These are phyloP conservation scores for Ibycter americanus DNA, from an alignment of 2,797 vertebrate species.

Conservation along the genomic window DNA sequence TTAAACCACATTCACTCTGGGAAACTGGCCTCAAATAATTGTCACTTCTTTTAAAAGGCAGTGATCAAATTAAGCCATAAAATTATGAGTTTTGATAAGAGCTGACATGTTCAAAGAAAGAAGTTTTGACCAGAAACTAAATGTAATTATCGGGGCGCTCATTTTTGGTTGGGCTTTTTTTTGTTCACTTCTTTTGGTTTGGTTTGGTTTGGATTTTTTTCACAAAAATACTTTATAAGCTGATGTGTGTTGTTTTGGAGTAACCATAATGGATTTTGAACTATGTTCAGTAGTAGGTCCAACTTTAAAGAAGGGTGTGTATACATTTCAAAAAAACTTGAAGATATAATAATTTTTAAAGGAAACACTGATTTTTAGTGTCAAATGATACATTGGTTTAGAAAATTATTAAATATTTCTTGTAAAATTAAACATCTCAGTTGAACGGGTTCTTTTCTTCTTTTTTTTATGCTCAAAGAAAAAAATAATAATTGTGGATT, in stretches of 20 bases:
- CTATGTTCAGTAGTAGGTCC: neutral
- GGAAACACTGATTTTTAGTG: neutral
- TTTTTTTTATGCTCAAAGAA: neutral
- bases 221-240: neutral
- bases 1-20: neutral
- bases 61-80: neutral
- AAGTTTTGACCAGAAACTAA: neutral
- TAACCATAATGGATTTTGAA: neutral
- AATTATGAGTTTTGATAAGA: neutral
- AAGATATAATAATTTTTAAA: neutral
- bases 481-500: neutral
- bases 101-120: neutral
- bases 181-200: neutral
- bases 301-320: neutral
- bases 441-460: neutral
- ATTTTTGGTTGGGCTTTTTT: neutral
- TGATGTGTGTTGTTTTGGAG: neutral
- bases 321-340: neutral
- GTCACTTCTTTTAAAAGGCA: neutral
- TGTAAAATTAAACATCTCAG: neutral
- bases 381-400: neutral
- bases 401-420: neutral
- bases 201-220: neutral
- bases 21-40: neutral
- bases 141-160: neutral